A percentile compares a stretch with the other conserved stretches of the same genome.
These are phyloP conservation scores for Tanaodytes sp. DNA, from an alignment of 2,888 invertebrate genomes.

Conservation along the genomic window DNA sequence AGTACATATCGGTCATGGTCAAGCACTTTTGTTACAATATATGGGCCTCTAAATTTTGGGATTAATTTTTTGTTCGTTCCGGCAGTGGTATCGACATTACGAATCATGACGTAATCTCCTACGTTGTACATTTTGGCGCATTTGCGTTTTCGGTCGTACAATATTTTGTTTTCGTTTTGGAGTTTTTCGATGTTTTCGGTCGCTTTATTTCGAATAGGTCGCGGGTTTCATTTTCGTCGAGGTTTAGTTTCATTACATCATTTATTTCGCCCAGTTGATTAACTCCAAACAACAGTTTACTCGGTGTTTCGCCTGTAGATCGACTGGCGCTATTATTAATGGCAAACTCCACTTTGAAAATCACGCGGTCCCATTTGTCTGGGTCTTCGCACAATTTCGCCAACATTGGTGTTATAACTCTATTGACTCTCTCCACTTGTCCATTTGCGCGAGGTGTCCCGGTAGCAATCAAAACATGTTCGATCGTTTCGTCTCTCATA, in stretches of 20 bases:
- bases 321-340: slow-evolving; percentile 8
- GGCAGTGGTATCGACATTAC: neutral
- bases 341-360: neutral
- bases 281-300: slow-evolving; percentile 11
- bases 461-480: slow-evolving; percentile 58
- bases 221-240: neutral
- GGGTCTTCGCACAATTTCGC: slow-evolving; percentile 38
- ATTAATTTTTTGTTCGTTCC: neutral
- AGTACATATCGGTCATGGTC: slow-evolving; percentile 39
- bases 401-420: slow-evolving; percentile 54
- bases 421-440: slow-evolving; percentile 48
- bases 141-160: neutral
- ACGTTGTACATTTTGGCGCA: neutral
- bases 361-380: neutral
- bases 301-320: slow-evolving; percentile 8
- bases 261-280: neutral
- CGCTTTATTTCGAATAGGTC: neutral
- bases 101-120: neutral
- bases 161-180: neutral
- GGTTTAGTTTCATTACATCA: neutral
- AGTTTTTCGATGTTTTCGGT: neutral
- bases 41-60: neutral
- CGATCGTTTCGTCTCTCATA: slow-evolving; percentile 35
- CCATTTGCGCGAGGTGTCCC: slow-evolving; percentile 62
- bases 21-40: neutral